Evolutionary conservation across 2,888 invertebrate species (phyloP).

Genomic region (Drosophila paramelanica): DNA sequence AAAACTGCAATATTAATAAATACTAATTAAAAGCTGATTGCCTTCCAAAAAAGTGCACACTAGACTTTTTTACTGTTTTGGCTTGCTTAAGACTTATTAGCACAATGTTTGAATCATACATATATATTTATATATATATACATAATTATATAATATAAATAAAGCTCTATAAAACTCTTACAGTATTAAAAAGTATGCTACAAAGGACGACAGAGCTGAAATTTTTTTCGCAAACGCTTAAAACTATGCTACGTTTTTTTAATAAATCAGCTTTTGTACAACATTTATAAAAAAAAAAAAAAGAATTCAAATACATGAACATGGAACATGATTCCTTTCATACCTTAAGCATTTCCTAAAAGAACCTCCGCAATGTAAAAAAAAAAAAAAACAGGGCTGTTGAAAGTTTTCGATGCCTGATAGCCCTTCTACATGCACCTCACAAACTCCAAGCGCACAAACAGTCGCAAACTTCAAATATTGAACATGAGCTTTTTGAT

Average conservation of each 20-base stretch:
- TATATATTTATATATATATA: too few species aligned
- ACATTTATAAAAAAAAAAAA: background rate
- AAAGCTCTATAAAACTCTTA: too few species aligned
- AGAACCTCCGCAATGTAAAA: background rate
- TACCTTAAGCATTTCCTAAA: background rate
- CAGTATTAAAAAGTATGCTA: background rate
- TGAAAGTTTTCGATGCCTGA: background rate
- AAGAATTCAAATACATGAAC: too few species aligned
- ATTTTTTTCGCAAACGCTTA: background rate
- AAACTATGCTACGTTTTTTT: slow-evolving; percentile 5
- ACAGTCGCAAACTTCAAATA: slow-evolving; percentile 6
- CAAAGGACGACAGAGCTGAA: too few species aligned
- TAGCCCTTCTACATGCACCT: background rate
- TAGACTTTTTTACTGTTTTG: too few species aligned
- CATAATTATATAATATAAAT: too few species aligned
- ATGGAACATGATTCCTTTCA: background rate
- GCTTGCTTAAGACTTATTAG: too few species aligned
- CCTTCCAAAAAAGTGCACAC: too few species aligned
- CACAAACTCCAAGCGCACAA: background rate
- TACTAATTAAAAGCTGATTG: too few species aligned
- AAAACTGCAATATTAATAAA: too few species aligned
- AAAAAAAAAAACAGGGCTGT: background rate
- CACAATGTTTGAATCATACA: too few species aligned
- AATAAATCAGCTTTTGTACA: background rate
- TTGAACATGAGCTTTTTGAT: slow-evolving; percentile 19